Evolutionary conservation across 2,888 invertebrate species (phyloP).

Genomic region (Marronus borbonicus): DNA sequence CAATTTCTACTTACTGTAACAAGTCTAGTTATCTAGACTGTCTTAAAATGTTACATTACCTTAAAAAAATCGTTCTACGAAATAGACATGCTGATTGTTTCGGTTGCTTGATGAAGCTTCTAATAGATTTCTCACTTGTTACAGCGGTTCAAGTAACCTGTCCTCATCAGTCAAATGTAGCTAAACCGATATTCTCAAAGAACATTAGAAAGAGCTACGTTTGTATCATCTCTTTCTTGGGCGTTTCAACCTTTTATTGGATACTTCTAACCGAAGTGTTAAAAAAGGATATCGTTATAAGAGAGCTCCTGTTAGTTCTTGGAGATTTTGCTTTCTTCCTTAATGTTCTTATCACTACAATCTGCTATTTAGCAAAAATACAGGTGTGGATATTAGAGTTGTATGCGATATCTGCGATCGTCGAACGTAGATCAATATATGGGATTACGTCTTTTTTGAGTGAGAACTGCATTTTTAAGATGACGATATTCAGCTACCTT

Average conservation of each 20-base stretch:
- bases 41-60: neutral
- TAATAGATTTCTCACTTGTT: neutral
- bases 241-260: neutral
- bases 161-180: neutral
- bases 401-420: constrained; percentile 7
- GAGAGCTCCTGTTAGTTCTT: neutral
- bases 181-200: neutral
- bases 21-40: too few relatives aligned
- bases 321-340: neutral
- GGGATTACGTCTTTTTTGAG: constrained; percentile 7
- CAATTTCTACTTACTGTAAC: too few relatives aligned
- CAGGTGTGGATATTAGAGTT: neutral
- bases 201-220: neutral
- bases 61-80: constrained; percentile 5
- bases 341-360: neutral
- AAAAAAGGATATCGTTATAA: neutral
- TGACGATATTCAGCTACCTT: neutral
- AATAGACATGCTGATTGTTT: constrained; percentile 6
- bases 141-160: neutral
- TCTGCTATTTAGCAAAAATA: neutral
- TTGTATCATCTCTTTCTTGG: neutral
- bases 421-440: constrained; percentile 2
- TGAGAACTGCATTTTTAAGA: neutral
- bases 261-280: neutral
- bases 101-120: neutral